Evolutionary conservation across 2,797 vertebrate species (phyloP).

Genomic region (Enteromius paludinosus): DNA sequence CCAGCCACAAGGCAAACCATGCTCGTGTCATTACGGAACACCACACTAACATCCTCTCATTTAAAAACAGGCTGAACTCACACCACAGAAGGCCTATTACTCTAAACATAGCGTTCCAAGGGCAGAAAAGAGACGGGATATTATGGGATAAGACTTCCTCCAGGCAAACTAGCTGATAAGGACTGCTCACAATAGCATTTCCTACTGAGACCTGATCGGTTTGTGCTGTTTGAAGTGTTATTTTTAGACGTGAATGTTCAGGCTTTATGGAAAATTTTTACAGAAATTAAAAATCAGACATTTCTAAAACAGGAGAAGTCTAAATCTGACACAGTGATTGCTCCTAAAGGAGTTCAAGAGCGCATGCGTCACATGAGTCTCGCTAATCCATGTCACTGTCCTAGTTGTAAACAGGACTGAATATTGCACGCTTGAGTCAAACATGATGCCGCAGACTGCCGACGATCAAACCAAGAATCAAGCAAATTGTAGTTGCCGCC

Average conservation of each 20-base stretch:
- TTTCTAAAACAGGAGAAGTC: constrained; percentile 17
- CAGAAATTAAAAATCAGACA: neutral
- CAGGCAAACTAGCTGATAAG: constrained; percentile 43
- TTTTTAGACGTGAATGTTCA: neutral
- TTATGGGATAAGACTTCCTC: constrained; percentile 40
- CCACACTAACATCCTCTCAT: constrained; percentile 66
- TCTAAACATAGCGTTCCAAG: constrained; percentile 33
- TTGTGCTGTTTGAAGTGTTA: constrained; percentile 39
- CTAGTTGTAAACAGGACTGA: constrained; percentile 31
- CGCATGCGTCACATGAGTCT: constrained; percentile 50
- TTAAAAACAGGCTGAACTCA: constrained; percentile 57
- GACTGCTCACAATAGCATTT: constrained; percentile 29
- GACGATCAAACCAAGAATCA: constrained; percentile 14
- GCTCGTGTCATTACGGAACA: constrained; percentile 68
- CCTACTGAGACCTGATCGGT: constrained; percentile 38
- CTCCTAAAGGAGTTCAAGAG: constrained; percentile 58
- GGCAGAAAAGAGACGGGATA: constrained; percentile 46
- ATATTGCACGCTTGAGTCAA: constrained; percentile 4
- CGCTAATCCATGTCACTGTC: constrained; percentile 70
- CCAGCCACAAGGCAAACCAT: constrained; percentile 65
- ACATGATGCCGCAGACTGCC: constrained; percentile 9
- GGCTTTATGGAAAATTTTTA: neutral
- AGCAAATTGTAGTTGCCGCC: constrained; percentile 38
- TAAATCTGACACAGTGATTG: constrained; percentile 67
- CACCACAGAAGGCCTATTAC: constrained; percentile 37